Conservation (phyloP, 2,113 vertebrate species). For the Elephas maximus region DNA sequence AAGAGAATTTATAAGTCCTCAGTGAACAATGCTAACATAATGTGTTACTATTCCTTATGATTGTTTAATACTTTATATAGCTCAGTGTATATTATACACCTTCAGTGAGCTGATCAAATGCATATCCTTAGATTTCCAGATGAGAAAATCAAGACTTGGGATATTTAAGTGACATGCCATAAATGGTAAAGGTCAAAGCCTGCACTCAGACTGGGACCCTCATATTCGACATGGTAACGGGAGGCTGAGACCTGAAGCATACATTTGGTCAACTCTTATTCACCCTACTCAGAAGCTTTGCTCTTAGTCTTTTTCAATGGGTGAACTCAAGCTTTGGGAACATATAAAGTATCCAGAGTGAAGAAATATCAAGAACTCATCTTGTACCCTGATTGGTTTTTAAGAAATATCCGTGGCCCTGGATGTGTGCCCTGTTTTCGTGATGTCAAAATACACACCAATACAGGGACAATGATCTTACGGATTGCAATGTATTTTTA, state of each 20-base stretch:
- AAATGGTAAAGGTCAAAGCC: neutral
- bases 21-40: neutral
- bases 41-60: neutral
- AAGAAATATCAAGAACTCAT: neutral
- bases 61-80: neutral
- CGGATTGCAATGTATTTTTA: neutral
- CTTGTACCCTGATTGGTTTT: neutral
- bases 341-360: neutral
- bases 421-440: rapidly evolving
- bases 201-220: neutral
- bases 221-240: neutral
- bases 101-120: neutral
- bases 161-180: neutral
- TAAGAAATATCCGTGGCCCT: neutral
- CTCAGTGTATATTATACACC: neutral
- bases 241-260: neutral
- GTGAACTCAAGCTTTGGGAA: neutral
- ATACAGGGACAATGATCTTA: neutral
- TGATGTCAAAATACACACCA: neutral
- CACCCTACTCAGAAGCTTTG: neutral
- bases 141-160: neutral
- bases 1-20: neutral
- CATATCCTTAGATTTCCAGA: neutral
- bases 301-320: neutral
- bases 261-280: neutral